phyloP scores from a whole-genome alignment of 2,888 invertebrate genomes.

The Alloplasta piceator region DNA sequence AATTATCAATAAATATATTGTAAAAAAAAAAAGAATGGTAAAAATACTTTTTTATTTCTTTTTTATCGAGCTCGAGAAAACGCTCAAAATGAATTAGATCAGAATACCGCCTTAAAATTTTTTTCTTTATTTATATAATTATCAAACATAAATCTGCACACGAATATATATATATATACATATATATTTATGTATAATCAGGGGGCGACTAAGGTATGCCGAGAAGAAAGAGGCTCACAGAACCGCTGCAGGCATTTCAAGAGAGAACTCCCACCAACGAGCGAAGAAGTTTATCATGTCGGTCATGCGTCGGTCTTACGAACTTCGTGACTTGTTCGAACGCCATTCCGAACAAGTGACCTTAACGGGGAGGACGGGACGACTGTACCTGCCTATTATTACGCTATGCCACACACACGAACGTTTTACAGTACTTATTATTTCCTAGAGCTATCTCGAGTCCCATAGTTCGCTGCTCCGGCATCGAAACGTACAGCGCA shows the following conservation, averaged over 20 bases:
- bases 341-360: constrained; percentile 75
- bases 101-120: too few species aligned
- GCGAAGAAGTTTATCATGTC: constrained; percentile 69
- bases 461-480: constrained; percentile 32
- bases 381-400: constrained; percentile 71
- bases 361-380: constrained; percentile 72
- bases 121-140: too few species aligned
- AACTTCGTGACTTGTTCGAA: constrained; percentile 75
- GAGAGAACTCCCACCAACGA: constrained; percentile 39
- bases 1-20: too few species aligned
- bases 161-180: too few species aligned
- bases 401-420: constrained; percentile 66
- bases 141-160: too few species aligned
- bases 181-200: not conserved
- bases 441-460: constrained; percentile 50
- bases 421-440: constrained; percentile 55
- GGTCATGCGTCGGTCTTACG: constrained; percentile 72
- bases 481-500: constrained; percentile 67
- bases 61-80: too few species aligned
- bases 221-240: constrained; percentile 26
- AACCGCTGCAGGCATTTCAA: constrained; percentile 28
- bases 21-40: too few species aligned
- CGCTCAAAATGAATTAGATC: too few species aligned
- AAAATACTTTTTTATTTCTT: too few species aligned
- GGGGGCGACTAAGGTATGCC: constrained; percentile 1